Evolutionary conservation across 2,888 invertebrate species (phyloP).

Genomic region (Rhorus exstirpatorius): DNA sequence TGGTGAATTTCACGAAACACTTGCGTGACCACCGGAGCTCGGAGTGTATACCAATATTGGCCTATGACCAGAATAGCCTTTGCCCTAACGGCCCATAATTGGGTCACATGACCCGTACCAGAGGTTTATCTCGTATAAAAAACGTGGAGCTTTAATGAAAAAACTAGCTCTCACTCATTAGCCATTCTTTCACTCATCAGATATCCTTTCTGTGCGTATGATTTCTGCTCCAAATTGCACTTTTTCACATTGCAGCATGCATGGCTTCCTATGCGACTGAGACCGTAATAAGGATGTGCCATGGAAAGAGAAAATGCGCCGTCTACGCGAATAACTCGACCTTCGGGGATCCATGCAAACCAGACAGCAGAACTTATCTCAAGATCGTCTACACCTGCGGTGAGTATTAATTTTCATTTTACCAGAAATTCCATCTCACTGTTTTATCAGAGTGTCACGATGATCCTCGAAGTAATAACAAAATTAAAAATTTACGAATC

Average conservation of each 20-base stretch:
- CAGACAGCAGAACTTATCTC: conserved; percentile 93
- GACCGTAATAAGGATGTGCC: conserved; percentile 95
- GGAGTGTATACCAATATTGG: too few relatives aligned
- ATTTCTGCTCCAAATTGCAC: conserved; percentile 55
- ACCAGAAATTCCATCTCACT: too few relatives aligned
- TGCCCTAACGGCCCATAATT: conserved; percentile 15
- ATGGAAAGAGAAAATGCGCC: conserved; percentile 93
- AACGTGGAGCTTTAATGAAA: conserved; percentile 9
- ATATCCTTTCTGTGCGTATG: background rate
- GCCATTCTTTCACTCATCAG: background rate
- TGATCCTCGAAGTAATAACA: background rate
- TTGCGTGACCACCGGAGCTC: too few relatives aligned
- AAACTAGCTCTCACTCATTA: background rate
- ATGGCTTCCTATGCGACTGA: conserved; percentile 96
- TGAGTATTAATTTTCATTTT: conserved; percentile 86
- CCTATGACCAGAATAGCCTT: too few relatives aligned
- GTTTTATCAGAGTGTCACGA: too few relatives aligned
- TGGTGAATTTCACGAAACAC: too few relatives aligned
- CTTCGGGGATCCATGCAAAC: conserved; percentile 93
- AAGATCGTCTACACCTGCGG: conserved; percentile 96
- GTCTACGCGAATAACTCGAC: conserved; percentile 93
- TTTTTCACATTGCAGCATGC: conserved; percentile 90
- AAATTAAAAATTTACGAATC: too few relatives aligned
- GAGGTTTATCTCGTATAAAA: background rate
- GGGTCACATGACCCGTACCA: background rate